Base-by-base conservation (phyloP, 2,113 vertebrate species). In the Brachyhypopomus gauderio region DNA sequence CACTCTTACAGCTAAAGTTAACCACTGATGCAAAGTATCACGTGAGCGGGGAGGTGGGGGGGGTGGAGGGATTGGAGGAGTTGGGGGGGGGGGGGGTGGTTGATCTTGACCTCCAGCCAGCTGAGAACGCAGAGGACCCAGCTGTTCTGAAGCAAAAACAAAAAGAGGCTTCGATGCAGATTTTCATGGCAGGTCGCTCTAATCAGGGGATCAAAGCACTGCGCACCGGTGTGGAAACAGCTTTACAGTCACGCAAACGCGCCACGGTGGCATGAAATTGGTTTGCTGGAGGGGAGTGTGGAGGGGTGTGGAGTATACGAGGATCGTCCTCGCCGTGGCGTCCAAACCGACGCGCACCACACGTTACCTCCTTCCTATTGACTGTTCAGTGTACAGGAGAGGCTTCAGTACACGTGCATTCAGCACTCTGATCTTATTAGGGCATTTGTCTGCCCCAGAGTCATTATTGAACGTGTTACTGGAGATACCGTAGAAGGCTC, bases 201-300 rank as follows among this genome's bases (percentile, higher is more conserved):
- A 87, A 87, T 86, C 79, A 76, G 70, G 25, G 70, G 77, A 78
- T 80, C 82, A 84, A 82, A 82, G 45, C 82, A 20, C 70, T 84
- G 69, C 74, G 16, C 34, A 19, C 62, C 70, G 72, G 78, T 77
- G 69, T 52, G 60, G 84, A 84, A 77, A 75, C 67, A 76, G 72
- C 67, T 70, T 81, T 78, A 71, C 70, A 45, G 67, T 17, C 23
- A 64, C 80, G 56, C 77, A 74, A 77, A 80, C 60, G 67, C 30
- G 76, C 63, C 77, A 17, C 56, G 60, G 84, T 80, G 80, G 79
- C 76, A 78, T 76, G 80, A 84, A 84, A 86, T 86, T 71, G 78
- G 74, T 80, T 77, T 77, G 69, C 71, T 77, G 73, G 30, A 30
- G 60, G 70, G 67, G 56, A 79, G 23, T 17, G 22, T 71, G 77